phyloP scores from a whole-genome alignment of 2,113 vertebrate species.

The Oreocharis arfaki region DNA sequence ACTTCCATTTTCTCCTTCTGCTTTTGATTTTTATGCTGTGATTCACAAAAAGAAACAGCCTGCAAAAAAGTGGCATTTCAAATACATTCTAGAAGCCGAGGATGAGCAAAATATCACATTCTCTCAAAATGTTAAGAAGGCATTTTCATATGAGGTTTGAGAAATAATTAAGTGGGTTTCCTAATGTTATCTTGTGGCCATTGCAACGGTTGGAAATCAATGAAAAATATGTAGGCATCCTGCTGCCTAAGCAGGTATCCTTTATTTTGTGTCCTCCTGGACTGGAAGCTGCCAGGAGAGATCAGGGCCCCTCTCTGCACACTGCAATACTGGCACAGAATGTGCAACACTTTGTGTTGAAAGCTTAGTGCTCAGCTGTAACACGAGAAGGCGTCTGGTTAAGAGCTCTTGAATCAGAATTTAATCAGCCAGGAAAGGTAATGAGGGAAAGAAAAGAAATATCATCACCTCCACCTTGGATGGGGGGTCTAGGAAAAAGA shows the following conservation, averaged over 20 bases:
- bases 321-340: not conserved
- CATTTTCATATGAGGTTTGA: not conserved
- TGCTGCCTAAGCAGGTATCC: not conserved
- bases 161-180: not conserved
- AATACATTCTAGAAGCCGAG: not conserved
- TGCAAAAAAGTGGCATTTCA: not conserved
- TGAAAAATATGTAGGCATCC: not conserved
- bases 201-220: not conserved
- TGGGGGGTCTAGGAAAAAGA: not conserved
- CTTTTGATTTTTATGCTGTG: not conserved
- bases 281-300: not conserved
- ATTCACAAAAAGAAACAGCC: not conserved
- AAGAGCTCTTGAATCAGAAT: not conserved
- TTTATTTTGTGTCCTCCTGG: not conserved
- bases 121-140: accelerated
- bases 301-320: not conserved
- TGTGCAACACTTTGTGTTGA: not conserved
- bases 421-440: not conserved
- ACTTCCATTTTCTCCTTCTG: not conserved
- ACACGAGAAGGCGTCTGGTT: not conserved
- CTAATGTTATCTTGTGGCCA: not conserved
- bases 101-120: not conserved
- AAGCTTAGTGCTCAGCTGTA: not conserved
- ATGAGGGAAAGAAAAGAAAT: not conserved
- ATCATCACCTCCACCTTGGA: not conserved